These are phyloP conservation scores for Dryobates pubescens DNA, from an alignment of 2,797 vertebrate genomes.

Conservation along the genomic window DNA sequence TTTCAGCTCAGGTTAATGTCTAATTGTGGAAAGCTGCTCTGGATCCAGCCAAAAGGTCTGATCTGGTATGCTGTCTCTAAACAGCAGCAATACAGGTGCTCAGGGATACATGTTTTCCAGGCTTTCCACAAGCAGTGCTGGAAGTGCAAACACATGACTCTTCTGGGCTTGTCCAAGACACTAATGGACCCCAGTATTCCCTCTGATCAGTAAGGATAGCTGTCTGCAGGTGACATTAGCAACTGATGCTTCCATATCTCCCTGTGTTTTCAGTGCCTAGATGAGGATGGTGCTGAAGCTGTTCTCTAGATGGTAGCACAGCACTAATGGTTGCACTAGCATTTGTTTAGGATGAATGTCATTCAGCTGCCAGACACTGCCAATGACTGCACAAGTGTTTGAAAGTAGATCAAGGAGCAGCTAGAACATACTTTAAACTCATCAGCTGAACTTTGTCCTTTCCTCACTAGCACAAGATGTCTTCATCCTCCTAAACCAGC, in stretches of 20 bases:
- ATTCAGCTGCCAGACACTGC: background rate
- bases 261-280: background rate
- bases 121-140: background rate
- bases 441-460: conserved; percentile 3
- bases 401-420: background rate
- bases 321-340: background rate
- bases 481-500: conserved; percentile 86
- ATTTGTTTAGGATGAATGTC: background rate
- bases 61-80: background rate
- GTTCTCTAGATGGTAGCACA: background rate
- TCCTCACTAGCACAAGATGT: conserved; percentile 88
- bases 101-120: background rate
- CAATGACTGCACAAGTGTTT: background rate
- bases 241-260: background rate
- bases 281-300: background rate
- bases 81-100: background rate
- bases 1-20: background rate
- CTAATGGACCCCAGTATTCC: background rate
- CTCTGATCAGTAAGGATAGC: background rate
- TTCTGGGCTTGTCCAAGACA: background rate
- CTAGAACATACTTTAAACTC: background rate
- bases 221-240: background rate
- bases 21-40: background rate
- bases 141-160: background rate
- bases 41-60: background rate